Conservation (phyloP, 2,113 vertebrate genomes). For the Clarias gariepinus region DNA sequence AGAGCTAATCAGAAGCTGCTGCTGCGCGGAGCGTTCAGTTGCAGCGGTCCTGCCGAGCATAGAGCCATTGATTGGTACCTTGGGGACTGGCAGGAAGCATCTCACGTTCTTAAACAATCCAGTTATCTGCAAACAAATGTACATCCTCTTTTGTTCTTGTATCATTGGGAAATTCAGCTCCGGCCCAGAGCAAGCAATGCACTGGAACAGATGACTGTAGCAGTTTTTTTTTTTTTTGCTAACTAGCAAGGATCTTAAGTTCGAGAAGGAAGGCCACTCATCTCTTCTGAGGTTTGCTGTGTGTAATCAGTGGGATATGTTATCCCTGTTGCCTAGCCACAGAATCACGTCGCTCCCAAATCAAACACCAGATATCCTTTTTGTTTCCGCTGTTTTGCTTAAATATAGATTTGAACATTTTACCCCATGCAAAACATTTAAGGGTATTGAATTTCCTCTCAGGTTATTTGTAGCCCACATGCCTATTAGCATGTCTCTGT, state of each 20-base stretch:
- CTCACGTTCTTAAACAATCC: slow-evolving; percentile 40
- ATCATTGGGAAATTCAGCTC: slow-evolving; percentile 5
- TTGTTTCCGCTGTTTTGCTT: not conserved
- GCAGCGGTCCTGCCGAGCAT: slow-evolving; percentile 23
- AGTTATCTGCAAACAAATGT: slow-evolving; percentile 38
- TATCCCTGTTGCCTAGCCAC: not conserved
- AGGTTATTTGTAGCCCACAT: not conserved
- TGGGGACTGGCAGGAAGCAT: slow-evolving; percentile 38
- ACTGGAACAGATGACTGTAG: slow-evolving; percentile 21
- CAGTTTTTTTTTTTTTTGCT: slow-evolving; percentile 4
- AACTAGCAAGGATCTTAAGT: not conserved
- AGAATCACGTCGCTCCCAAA: not conserved
- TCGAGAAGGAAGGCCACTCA: not conserved
- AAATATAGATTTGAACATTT: not conserved
- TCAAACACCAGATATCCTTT: not conserved
- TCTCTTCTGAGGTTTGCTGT: not conserved
- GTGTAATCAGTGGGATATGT: not conserved
- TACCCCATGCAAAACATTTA: not conserved
- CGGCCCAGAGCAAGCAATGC: not conserved
- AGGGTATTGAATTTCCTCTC: not conserved
- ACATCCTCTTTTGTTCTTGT: slow-evolving; percentile 13
- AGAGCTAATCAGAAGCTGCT: slow-evolving; percentile 50
- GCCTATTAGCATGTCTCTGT: not conserved
- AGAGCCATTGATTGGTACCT: slow-evolving; percentile 54
- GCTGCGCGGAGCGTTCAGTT: slow-evolving; percentile 45